phyloP scores from a whole-genome alignment of 2,113 vertebrate species.

The Cricetomys ansorgei region DNA sequence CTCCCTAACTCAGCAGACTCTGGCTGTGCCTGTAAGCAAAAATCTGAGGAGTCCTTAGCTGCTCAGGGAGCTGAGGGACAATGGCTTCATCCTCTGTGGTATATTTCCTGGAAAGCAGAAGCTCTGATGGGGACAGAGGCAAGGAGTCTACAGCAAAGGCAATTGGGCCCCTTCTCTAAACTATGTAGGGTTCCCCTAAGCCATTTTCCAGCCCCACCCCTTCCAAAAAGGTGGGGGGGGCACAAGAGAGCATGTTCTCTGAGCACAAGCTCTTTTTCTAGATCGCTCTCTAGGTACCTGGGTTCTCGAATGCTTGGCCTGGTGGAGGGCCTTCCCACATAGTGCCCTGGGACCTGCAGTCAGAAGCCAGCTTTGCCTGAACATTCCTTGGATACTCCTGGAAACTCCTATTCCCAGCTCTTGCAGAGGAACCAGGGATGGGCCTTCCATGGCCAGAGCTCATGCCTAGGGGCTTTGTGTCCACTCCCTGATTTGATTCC shows the following conservation, averaged over 20 bases:
- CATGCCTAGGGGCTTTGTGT: not conserved
- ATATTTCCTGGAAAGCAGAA: not conserved
- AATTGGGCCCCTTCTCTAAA: not conserved
- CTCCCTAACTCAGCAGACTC: constrained; percentile 6
- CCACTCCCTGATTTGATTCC: not conserved
- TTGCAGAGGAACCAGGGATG: not conserved
- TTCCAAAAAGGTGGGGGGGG: not conserved
- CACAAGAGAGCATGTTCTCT: not conserved
- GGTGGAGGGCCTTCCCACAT: too few relatives aligned
- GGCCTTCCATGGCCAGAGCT: not conserved
- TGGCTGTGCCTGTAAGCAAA: not conserved
- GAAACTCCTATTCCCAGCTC: not conserved
- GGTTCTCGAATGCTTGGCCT: not conserved
- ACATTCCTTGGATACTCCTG: not conserved
- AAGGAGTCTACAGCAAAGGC: not conserved
- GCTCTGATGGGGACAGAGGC: not conserved
- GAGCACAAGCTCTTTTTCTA: not conserved
- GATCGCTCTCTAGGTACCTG: not conserved
- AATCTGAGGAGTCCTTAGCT: not conserved
- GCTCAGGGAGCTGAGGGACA: not conserved
- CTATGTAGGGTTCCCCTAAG: not conserved
- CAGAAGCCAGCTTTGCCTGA: not conserved
- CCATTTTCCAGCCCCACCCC: not conserved
- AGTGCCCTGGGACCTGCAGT: not conserved
- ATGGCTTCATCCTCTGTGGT: not conserved